Base-by-base conservation (phyloP, 2,113 vertebrate genomes). In the Notarius quadriscutis region DNA sequence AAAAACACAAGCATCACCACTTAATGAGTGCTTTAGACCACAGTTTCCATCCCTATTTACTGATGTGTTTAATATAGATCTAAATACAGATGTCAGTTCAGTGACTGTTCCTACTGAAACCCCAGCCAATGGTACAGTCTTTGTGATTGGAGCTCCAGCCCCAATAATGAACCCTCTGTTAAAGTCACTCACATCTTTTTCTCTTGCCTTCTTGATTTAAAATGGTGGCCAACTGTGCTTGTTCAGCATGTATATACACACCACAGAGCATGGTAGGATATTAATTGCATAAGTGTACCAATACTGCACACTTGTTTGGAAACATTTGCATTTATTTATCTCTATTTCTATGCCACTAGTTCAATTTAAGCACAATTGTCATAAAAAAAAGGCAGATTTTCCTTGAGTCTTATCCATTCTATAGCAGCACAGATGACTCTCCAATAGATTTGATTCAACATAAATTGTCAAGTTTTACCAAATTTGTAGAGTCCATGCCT, bases 211-310 rank as follows among this genome's bases (percentile, higher is more conserved):
- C 25, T 55, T 79, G 75, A 55, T 27, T 79, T 55, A 17, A 79
- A 53, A 30, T 55, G 51, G 75, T 79, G 6, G 25, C 51, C n/a
- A 55, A 17, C 75, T 79, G 75, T 79, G 51, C 51, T n/a, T 55
- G 22, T 51, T 55, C 51, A 79, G 75, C 75, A 79, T 55, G 75
- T 17, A 51, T 79, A 79, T 17, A 55, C 75, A 55, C 75, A 79
- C 51, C 5, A 18, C 75, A 79, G 75, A 55, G 51, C 75, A 7
- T 27, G 6, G n/a, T 55, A 7, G 75, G 75, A 79, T 79, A 79
- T 55, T 57, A 79, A 57, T 57, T 79, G n/a, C 75, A 79, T 6
- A 79, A 79, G 55, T 55, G 25, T 34, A 27, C n/a, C 75, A 41
- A 18, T 57, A 14, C 51, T 79, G 14, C 55, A 27, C 30, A 17